A percentile compares a stretch with the other conserved stretches of the same genome.
phyloP scores from a whole-genome alignment of 2,797 vertebrate species.

The Allobates femoralis region DNA sequence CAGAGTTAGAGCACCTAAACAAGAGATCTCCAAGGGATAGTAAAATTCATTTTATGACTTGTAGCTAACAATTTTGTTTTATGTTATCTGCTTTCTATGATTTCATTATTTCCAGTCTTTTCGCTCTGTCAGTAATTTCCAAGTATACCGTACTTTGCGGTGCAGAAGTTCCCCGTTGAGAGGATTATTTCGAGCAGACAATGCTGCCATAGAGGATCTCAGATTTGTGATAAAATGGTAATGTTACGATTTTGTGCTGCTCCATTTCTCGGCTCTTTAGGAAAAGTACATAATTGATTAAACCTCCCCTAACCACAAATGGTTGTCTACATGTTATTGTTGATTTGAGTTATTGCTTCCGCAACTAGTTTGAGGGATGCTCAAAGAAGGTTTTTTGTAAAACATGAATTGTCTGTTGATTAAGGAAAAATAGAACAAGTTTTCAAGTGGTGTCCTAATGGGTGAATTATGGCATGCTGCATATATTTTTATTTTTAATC shows the following conservation, averaged over 20 bases:
- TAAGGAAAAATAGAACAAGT: no score
- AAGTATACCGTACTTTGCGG: background rate
- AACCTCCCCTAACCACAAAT: background rate
- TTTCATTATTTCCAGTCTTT: background rate
- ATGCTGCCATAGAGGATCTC: background rate
- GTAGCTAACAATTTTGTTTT: background rate
- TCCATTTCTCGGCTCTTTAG: background rate
- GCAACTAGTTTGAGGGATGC: background rate
- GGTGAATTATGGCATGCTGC: no score
- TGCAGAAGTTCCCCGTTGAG: background rate
- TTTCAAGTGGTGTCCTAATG: no score
- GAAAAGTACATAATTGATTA: background rate
- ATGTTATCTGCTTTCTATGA: slow-evolving; percentile 6
- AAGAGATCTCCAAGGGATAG: background rate
- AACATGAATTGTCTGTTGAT: background rate
- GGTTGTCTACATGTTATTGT: background rate
- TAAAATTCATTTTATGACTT: background rate
- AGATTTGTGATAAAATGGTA: background rate
- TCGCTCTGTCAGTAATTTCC: background rate
- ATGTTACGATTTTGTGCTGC: background rate
- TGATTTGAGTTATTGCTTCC: background rate
- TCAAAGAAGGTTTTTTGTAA: background rate
- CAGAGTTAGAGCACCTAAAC: no score
- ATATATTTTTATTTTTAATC: no score
- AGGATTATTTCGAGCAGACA: background rate